Base-by-base conservation (phyloP, 2,797 vertebrate genomes). In the Bucorvus abyssinicus region DNA sequence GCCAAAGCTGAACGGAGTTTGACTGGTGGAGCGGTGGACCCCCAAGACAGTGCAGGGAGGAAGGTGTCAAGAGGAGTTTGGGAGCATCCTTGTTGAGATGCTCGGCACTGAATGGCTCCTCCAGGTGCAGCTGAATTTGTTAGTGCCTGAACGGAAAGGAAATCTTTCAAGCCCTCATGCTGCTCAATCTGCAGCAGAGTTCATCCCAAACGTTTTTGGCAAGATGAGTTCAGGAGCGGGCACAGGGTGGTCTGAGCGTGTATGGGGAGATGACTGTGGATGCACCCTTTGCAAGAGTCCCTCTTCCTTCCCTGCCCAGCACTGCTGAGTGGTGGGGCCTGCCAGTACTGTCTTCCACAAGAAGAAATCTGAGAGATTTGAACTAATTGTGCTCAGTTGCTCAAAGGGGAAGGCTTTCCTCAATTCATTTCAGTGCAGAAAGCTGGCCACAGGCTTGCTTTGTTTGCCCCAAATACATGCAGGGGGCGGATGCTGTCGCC, bases 221-320 rank as follows among this genome's bases (percentile, higher is more conserved):
- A 63, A 61, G 44, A 16, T 14, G 10, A 1, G 0, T 49, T 18
- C 42, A 34, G 40, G 32, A 73, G 12, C 0, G 0, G 29, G 44
- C 7, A 7, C 14, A 0, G 2, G 4, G 2, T 1, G 2, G 14
- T 12, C 24, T n/a, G 21, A 59, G 3, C 21, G 4, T 1, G 0
- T 20, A 5, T 19, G 61, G 34, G 52, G 34, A 61, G 19, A 45
- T 6, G 6, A 4, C 38, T 56, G 18, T 1, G 0, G 16, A 8
- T 12, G 30, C 19, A 24, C 6, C 20, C 5, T 32, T 69, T n/a
- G 30, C 47, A n/a, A 29, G 14, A 75, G 9, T 50, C 42, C 29
- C 20, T 86, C 42, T 40, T 14, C 23, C 53, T 60, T 32, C 3
- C 7, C 29, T 32, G 17, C 17, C 32, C 14, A 32, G 27, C 34